Evolutionary conservation across 2,113 vertebrate genomes (phyloP), one percentile per base, ranked within the genome.

Genomic region (Melanerpes formicivorus): DNA sequence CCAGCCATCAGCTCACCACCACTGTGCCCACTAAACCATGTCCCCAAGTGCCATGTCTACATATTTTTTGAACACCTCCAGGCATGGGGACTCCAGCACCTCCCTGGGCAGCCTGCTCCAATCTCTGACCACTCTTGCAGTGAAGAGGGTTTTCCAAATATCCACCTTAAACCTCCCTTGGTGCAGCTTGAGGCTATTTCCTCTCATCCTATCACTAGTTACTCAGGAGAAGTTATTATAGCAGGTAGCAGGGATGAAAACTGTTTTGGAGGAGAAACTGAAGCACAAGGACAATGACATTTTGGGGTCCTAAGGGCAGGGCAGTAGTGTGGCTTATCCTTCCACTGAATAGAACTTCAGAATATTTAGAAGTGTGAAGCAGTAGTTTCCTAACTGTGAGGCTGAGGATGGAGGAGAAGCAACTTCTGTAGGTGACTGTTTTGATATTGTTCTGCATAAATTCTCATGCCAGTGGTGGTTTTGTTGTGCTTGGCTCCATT

Each of bases 391-490:
- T 42, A 46, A 60, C 3, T 13, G 5, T 74, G 65, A 56, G 62
- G 77, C 29, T 63, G 18, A 65, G 6, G 27, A 11, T 13, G 4
- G 18, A n/a, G 18, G 46, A 58, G 6, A 8, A 82, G 5, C 29
- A 83, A 48, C 27, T 75, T 67, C 21, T 75, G 26, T 23, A 52
- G 10, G 8, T 71, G 46, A 14, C 23, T 78, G 9, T 46, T 34
- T 84, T 65, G 9, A 11, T 66, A 66, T 40, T 3, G 3, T 75
- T 82, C 26, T 82, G 15, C 15, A n/a, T 18, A 23, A 4, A 26
- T 71, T 62, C 40, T 70, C 32, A 30, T 8, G 23, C 63, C 5
- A n/a, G 15, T 9, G 5, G 6, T 0, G 19, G 14, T 7, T 18
- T 34, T n/a, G n/a, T 65, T 59, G 25, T 74, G 10, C 29, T 80